A percentile compares a stretch with the other conserved stretches of the same genome.
Evolutionary conservation across 2,113 vertebrate species (phyloP).

Genomic region (Rynchops niger): DNA sequence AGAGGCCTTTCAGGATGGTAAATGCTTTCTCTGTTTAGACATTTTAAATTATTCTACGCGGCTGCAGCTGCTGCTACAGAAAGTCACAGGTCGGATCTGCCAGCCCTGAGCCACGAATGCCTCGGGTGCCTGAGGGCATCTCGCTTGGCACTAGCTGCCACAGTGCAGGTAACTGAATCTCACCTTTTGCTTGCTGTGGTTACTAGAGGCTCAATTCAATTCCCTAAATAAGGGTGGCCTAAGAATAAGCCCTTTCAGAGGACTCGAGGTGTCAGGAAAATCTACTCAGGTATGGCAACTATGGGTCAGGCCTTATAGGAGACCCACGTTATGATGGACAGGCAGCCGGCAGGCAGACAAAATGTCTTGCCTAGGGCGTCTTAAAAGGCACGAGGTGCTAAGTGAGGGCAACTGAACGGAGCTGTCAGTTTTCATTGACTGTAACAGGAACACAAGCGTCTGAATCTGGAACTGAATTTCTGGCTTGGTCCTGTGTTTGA

Average conservation of each 20-base stretch:
- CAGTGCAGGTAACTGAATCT: background rate
- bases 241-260: background rate
- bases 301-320: background rate
- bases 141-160: background rate
- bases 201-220: background rate
- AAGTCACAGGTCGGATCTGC: background rate
- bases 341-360: background rate
- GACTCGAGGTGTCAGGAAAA: background rate
- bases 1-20: background rate
- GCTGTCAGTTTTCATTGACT: background rate
- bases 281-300: background rate
- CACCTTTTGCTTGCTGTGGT: background rate
- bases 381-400: background rate
- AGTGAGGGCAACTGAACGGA: background rate
- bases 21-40: background rate
- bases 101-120: rapidly evolving
- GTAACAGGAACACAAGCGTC: background rate
- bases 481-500: background rate
- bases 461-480: background rate
- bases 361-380: background rate
- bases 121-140: background rate
- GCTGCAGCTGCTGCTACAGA: background rate
- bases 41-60: background rate
- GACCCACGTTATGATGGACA: background rate
- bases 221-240: background rate